Percentiles rank a stretch among this genome's conserved stretches.
These are phyloP conservation scores for Macrocentrus cingulum DNA, from an alignment of 1,140 invertebrate genomes.

Conservation along the genomic window DNA sequence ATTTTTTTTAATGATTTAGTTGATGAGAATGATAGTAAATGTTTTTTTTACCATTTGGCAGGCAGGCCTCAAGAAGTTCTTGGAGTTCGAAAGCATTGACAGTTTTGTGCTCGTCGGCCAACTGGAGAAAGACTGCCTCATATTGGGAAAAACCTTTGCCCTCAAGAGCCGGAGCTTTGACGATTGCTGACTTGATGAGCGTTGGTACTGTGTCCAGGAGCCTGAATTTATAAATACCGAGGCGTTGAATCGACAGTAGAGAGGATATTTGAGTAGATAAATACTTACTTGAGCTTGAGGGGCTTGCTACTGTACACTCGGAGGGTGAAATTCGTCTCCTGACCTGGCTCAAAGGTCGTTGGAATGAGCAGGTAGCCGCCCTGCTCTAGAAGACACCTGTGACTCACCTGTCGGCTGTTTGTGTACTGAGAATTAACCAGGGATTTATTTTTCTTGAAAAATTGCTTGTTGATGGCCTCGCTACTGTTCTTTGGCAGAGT, in stretches of 20 bases:
- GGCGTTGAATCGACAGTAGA: too few species aligned
- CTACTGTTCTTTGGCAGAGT: slow-evolving; percentile 71
- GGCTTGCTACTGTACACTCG: slow-evolving; percentile 81
- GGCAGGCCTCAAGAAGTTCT: slow-evolving; percentile 85
- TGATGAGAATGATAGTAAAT: too few species aligned
- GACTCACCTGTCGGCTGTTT: slow-evolving; percentile 84
- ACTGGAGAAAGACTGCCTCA: slow-evolving; percentile 85
- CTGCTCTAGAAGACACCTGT: slow-evolving; percentile 78
- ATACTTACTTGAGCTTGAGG: slow-evolving; percentile 74
- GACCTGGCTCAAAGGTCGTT: slow-evolving; percentile 88
- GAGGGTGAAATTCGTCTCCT: slow-evolving; percentile 84
- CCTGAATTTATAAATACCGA: slow-evolving; percentile 42
- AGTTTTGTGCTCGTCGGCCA: slow-evolving; percentile 85
- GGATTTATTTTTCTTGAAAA: slow-evolving; percentile 88
- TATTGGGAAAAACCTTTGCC: slow-evolving; percentile 81
- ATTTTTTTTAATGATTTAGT: too few species aligned
- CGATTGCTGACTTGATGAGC: slow-evolving; percentile 71
- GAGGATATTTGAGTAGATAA: background rate
- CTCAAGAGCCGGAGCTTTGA: slow-evolving; percentile 73
- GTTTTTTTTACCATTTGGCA: slow-evolving; percentile 74
- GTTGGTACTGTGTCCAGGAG: slow-evolving; percentile 76
- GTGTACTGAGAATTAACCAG: slow-evolving; percentile 89
- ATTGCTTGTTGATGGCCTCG: slow-evolving; percentile 70
- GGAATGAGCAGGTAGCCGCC: slow-evolving; percentile 85
- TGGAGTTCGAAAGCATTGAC: slow-evolving; percentile 91